A percentile compares a stretch with the other conserved stretches of the same genome.
phyloP scores from a whole-genome alignment of 2,888 invertebrate genomes.

The Gastrophysa polygoni region DNA sequence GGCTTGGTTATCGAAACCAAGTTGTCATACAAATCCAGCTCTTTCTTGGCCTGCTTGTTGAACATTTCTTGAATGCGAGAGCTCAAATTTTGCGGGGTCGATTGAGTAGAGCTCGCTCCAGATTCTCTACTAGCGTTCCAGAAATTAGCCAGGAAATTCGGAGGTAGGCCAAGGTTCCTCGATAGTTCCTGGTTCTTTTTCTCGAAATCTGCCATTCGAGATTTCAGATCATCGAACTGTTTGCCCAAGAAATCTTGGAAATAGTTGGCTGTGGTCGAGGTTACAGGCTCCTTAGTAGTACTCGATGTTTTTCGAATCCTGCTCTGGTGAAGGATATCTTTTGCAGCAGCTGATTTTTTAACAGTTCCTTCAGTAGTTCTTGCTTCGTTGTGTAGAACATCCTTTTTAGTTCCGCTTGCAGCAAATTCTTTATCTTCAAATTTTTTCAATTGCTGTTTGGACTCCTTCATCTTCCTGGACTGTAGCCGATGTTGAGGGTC shows the following conservation, averaged over 20 bases:
- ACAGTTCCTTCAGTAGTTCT: too few species aligned
- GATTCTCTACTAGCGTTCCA: neutral
- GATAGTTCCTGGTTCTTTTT: constrained; percentile 3
- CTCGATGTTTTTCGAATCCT: neutral
- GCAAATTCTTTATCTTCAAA: too few species aligned
- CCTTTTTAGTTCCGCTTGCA: too few species aligned
- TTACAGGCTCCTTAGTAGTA: neutral
- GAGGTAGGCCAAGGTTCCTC: constrained; percentile 7
- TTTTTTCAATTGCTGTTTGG: too few species aligned
- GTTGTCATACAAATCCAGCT: constrained; percentile 18
- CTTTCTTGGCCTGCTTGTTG: constrained; percentile 13
- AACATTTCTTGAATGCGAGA: constrained; percentile 19
- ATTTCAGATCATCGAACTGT: constrained; percentile 3
- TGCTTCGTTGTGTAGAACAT: too few species aligned
- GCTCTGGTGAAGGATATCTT: too few species aligned
- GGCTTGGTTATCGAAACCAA: constrained; percentile 18
- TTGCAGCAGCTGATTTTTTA: too few species aligned
- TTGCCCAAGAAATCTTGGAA: constrained; percentile 16
- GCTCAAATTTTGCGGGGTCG: neutral
- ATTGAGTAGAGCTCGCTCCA: neutral
- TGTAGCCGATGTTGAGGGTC: too few species aligned
- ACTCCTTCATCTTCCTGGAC: too few species aligned
- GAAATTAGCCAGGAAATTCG: constrained; percentile 5
- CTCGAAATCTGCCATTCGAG: constrained; percentile 11
- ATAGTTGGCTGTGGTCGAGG: neutral